These are phyloP conservation scores for Xanthorhoe spadicearia DNA, from an alignment of 2,888 invertebrate species.

Conservation along the genomic window DNA sequence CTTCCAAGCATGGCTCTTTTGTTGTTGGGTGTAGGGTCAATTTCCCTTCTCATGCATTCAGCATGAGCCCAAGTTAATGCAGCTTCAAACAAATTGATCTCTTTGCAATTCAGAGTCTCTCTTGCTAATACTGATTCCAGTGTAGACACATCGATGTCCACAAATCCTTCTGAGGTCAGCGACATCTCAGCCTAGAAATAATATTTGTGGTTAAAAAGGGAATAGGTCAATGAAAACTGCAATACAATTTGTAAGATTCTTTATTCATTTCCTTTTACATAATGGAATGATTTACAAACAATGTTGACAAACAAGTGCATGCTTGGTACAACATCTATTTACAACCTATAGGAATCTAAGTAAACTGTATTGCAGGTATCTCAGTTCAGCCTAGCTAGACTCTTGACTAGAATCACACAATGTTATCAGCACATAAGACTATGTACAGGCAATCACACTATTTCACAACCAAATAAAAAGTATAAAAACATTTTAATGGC, in stretches of 20 bases:
- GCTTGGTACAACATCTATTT: constrained; percentile 64
- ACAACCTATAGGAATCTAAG: constrained; percentile 48
- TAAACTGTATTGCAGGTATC: constrained; percentile 82
- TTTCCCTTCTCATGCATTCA: constrained; percentile 93
- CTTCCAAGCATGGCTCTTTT: constrained; percentile 90
- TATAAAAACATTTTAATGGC: constrained; percentile 57
- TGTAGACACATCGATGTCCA: constrained; percentile 97
- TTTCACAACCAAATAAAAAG: constrained; percentile 77
- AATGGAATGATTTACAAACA: constrained; percentile 63
- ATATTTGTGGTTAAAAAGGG: constrained; percentile 52
- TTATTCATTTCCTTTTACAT: constrained; percentile 72
- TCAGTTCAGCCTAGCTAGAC: constrained; percentile 47
- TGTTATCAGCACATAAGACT: constrained; percentile 29
- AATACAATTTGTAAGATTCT: constrained; percentile 81
- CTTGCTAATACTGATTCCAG: constrained; percentile 95
- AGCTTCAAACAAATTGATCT: constrained; percentile 95
- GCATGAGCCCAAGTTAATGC: constrained; percentile 97
- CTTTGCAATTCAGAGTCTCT: constrained; percentile 97
- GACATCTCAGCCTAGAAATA: constrained; percentile 96
- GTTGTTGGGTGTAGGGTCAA: constrained; percentile 92
- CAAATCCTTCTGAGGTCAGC: constrained; percentile 96
- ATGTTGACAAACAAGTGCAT: constrained; percentile 62
- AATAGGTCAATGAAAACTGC: constrained; percentile 79
- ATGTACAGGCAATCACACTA: constrained; percentile 51
- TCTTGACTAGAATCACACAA: constrained; percentile 58